Percentiles rank a stretch among this genome's conserved stretches.
phyloP scores from a whole-genome alignment of 2,113 vertebrate species.

The Lepidothrix coronata region DNA sequence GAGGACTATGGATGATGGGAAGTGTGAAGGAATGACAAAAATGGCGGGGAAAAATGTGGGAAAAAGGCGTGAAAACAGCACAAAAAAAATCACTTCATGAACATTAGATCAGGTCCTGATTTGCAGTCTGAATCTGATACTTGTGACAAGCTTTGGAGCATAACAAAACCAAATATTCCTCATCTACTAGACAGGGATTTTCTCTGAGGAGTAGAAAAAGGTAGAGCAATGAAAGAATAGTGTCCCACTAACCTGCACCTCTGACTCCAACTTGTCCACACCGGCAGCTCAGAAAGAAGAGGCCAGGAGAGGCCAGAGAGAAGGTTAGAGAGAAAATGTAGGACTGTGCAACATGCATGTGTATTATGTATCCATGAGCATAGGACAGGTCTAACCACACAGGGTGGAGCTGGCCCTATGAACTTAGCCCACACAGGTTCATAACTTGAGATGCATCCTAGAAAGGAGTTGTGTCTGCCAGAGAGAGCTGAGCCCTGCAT shows the following conservation, averaged over 20 bases:
- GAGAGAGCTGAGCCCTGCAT: background rate
- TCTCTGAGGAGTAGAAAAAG: background rate
- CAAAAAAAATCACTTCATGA: background rate
- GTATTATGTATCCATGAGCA: background rate
- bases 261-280: background rate
- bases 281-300: background rate
- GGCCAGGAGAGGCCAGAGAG: background rate
- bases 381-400: background rate
- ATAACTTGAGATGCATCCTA: background rate
- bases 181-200: background rate
- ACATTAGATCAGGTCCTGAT: background rate
- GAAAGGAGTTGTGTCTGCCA: background rate
- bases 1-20: background rate
- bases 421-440: background rate
- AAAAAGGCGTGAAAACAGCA: no score
- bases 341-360: rapidly evolving
- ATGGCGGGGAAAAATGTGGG: background rate
- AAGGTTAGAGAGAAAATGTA: background rate
- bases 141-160: background rate
- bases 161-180: background rate
- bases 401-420: background rate
- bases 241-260: background rate
- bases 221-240: background rate
- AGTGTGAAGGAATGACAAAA: background rate
- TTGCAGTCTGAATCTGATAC: background rate